Conservation (phyloP, 2,113 vertebrate species). For the Takifugu flavidus region DNA sequence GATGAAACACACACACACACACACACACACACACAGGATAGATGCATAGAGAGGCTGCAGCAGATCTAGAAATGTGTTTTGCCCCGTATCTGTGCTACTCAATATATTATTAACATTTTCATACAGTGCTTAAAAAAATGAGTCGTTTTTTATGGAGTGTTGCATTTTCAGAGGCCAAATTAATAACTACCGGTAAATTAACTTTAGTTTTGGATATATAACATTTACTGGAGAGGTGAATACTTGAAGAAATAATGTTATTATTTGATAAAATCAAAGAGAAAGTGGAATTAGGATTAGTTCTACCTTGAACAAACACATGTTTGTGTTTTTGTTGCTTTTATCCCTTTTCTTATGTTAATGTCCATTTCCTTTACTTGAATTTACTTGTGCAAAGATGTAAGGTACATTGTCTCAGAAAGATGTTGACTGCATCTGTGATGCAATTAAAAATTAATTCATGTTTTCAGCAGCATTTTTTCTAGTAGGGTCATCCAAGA, state of each 20-base stretch:
- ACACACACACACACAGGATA: constrained; percentile 32
- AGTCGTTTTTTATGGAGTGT: neutral
- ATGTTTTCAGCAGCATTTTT: too few species aligned
- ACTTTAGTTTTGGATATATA: neutral
- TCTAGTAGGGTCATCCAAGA: too few species aligned
- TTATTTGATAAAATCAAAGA: too few species aligned
- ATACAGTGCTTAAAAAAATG: constrained; percentile 10
- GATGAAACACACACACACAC: constrained; percentile 41
- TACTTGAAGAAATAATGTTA: neutral
- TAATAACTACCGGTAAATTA: neutral
- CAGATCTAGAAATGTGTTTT: constrained; percentile 53
- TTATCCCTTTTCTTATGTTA: too few species aligned
- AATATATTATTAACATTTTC: constrained; percentile 47
- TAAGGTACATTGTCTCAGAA: too few species aligned
- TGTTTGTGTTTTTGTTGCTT: too few species aligned
- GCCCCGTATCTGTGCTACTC: constrained; percentile 45
- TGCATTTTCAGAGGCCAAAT: neutral
- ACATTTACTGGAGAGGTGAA: neutral
- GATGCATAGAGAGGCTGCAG: constrained; percentile 40
- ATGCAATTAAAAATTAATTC: too few species aligned
- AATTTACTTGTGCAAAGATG: too few species aligned
- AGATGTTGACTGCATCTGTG: too few species aligned
- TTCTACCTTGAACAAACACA: too few species aligned
- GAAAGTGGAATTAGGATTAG: too few species aligned
- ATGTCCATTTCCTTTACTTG: too few species aligned